A percentile compares a stretch with the other conserved stretches of the same genome.
phyloP scores from a whole-genome alignment of 2,797 vertebrate species.

The Characodon lateralis region DNA sequence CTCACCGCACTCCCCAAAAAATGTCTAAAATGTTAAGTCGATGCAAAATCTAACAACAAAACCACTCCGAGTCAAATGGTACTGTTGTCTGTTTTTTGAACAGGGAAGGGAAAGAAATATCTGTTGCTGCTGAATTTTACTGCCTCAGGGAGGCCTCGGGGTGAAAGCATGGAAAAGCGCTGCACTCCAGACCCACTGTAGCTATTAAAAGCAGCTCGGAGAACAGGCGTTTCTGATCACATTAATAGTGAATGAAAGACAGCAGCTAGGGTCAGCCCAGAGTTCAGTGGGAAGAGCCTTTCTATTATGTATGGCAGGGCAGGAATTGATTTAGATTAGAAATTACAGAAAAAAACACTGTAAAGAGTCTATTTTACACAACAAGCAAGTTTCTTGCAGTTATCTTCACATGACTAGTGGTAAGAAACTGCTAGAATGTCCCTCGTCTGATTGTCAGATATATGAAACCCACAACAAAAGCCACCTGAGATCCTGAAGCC shows the following conservation, averaged over 20 bases:
- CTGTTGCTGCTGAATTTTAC: slow-evolving; percentile 6
- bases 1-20: neutral
- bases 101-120: neutral
- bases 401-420: slow-evolving; percentile 1
- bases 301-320: slow-evolving; percentile 38
- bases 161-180: slow-evolving; percentile 7
- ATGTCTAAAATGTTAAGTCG: slow-evolving; percentile 2
- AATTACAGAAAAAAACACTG: neutral
- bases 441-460: slow-evolving; percentile 15
- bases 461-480: slow-evolving; percentile 38
- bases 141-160: slow-evolving; percentile 34
- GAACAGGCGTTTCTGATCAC: slow-evolving; percentile 30
- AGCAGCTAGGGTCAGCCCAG: slow-evolving; percentile 27
- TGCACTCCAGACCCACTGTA: slow-evolving; percentile 3
- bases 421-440: slow-evolving; percentile 3
- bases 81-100: neutral
- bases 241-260: slow-evolving; percentile 56
- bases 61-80: neutral
- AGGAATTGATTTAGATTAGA: slow-evolving; percentile 14
- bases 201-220: slow-evolving; percentile 48
- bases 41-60: neutral
- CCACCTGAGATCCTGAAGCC: slow-evolving; percentile 5
- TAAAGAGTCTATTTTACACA: neutral
- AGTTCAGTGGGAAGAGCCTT: slow-evolving; percentile 24
- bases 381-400: neutral